Evolutionary conservation across 30 jellyfish, hydroid and myxozoan genomes (phyloP), one percentile per base, ranked within the genome.

Genomic region (Turritopsis dohrnii): DNA sequence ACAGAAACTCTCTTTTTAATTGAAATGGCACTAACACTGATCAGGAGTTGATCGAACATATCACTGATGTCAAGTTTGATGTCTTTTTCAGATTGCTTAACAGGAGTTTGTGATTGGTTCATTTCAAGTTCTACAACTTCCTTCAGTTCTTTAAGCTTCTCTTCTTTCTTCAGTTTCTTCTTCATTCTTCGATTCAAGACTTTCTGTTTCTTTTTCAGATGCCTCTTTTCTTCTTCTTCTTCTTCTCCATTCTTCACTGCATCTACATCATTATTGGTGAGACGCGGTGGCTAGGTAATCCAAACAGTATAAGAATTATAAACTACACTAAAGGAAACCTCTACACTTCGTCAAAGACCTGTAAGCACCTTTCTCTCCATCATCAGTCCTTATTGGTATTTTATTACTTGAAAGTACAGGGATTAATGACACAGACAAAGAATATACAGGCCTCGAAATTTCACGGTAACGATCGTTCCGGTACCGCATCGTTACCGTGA

Each of bases 61-160:
- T 71, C 60, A n/a, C 87, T 71, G 21, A 80, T 53, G 87, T 80
- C 84, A 31, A 80, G 81, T 30, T 23, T 80, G 21, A 80, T 71
- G 16, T 80, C 79, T 80, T 80, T 28, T 65, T 80, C 13, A 0
- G 87, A 80, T 22, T 25, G 23, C 52, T 80, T 80, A 20, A 4
- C 65, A 21, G 81, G 22, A 21, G n/a, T 16, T n/a, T 31, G 23
- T 22, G 28, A 17, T 65, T 52, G 53, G 4, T 21, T 8, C 29
- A 21, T 17, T 0, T n/a, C 52, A 23, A 16, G 19, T 7, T 16
- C n/a, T 74, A 13, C 23, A 72, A 16, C 53, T 52, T 74, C 65
- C 9, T 74, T 71, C 27, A 21, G 83, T n/a, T 53, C 82, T 52
- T 80, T 80, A 16, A 22, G 65, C n/a, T 1, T 65, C 24, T 54